Percentiles rank a stretch among this genome's conserved stretches.
Conservation (phyloP, 2,888 invertebrate genomes). For the Calliphora vomitoria region DNA sequence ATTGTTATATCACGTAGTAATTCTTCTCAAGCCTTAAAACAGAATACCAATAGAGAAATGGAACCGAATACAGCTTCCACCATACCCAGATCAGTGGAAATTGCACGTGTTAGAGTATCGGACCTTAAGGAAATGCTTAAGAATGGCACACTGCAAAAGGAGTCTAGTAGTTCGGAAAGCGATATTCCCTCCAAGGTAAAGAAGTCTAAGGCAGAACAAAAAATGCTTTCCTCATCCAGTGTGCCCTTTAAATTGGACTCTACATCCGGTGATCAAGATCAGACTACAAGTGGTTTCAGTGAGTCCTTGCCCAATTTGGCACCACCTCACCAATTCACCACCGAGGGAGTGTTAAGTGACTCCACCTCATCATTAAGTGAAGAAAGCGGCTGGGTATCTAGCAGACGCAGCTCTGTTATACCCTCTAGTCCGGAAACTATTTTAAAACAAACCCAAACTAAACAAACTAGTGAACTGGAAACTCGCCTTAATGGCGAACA, state of each 20-base stretch:
- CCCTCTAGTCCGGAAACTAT: slow-evolving; percentile 87
- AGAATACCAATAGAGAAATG: slow-evolving; percentile 42
- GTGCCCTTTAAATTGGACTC: slow-evolving; percentile 88
- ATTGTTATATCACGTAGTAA: slow-evolving; percentile 87
- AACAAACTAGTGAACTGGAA: slow-evolving; percentile 76
- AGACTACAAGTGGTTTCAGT: slow-evolving; percentile 86
- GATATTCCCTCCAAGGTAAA: slow-evolving; percentile 86
- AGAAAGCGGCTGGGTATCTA: slow-evolving; percentile 95
- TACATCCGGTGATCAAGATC: slow-evolving; percentile 77
- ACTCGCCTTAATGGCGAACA: slow-evolving; percentile 88
- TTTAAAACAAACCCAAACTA: slow-evolving; percentile 76
- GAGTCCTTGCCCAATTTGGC: slow-evolving; percentile 91
- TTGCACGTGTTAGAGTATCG: slow-evolving; percentile 83
- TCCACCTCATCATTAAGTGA: slow-evolving; percentile 91
- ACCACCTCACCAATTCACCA: slow-evolving; percentile 87
- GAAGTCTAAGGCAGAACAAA: slow-evolving; percentile 82
- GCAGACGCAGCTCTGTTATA: slow-evolving; percentile 88
- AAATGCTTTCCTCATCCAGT: slow-evolving; percentile 86
- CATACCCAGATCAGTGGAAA: slow-evolving; percentile 84
- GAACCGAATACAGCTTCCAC: slow-evolving; percentile 73
- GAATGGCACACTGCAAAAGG: slow-evolving; percentile 81
- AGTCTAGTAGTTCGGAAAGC: slow-evolving; percentile 86
- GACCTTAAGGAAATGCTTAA: slow-evolving; percentile 84
- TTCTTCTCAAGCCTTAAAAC: slow-evolving; percentile 87
- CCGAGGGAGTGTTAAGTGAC: slow-evolving; percentile 85